Conservation (phyloP, 2,113 vertebrate genomes). For the Manacus vitellinus region DNA sequence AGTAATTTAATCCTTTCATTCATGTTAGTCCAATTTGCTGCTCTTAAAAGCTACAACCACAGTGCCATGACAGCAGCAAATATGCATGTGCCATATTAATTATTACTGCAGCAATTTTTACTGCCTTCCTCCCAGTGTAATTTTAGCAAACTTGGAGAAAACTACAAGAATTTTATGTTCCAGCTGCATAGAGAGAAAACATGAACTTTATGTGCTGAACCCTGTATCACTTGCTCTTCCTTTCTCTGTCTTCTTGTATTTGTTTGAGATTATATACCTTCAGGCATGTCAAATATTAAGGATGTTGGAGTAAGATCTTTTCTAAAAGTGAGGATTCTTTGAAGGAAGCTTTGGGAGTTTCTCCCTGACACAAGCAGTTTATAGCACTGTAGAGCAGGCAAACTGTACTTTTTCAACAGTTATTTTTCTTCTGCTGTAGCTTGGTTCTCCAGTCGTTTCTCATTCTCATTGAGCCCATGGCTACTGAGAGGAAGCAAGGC, state of each 20-base stretch:
- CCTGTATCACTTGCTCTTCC: not conserved
- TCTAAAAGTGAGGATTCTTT: not conserved
- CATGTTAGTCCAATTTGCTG: not conserved
- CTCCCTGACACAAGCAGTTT: not conserved
- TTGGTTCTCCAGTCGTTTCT: conserved; percentile 31
- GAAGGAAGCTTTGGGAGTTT: not conserved
- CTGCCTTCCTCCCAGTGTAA: not conserved
- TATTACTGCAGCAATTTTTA: not conserved
- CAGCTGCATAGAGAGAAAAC: not conserved
- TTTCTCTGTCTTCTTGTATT: not conserved
- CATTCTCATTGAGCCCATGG: not conserved
- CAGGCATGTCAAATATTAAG: not conserved
- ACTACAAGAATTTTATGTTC: not conserved
- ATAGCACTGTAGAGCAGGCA: not conserved
- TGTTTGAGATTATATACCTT: not conserved
- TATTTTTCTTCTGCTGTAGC: conserved; percentile 29
- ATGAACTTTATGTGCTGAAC: not conserved
- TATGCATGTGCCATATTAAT: not conserved
- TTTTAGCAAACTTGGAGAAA: not conserved
- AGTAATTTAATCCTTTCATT: not conserved
- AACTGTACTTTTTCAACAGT: conserved; percentile 18
- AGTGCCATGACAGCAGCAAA: not conserved
- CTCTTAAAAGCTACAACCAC: not conserved
- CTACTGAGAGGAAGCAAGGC: not conserved
- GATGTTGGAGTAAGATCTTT: not conserved